Percentiles rank a stretch among this genome's conserved stretches.
Evolutionary conservation across 2,888 invertebrate genomes (phyloP).

Genomic region (Hetaerina titia): DNA sequence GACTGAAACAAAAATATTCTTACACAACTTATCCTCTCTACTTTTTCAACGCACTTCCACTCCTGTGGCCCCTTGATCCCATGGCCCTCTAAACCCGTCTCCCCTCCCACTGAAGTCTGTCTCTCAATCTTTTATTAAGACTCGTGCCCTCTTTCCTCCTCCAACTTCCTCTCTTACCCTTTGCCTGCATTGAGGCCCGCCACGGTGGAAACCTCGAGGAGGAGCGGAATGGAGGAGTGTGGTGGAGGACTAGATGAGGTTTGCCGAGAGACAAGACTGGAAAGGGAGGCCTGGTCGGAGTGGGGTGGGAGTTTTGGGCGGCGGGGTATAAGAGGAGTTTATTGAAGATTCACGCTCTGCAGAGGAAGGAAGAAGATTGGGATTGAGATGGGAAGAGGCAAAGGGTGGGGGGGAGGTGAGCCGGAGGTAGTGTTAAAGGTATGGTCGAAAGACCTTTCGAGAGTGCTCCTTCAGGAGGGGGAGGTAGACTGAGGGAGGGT

Average conservation of each 20-base stretch:
- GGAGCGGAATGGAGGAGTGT: not conserved
- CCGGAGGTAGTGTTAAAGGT: not conserved
- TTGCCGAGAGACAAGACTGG: not conserved
- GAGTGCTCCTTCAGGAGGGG: too few relatives aligned
- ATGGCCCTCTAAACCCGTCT: not conserved
- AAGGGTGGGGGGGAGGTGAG: not conserved
- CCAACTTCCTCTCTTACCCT: not conserved
- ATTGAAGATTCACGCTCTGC: slow-evolving; percentile 42
- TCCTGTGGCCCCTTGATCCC: too few relatives aligned
- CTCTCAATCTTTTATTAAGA: slow-evolving; percentile 33
- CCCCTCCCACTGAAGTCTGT: not conserved
- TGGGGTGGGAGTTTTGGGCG: not conserved
- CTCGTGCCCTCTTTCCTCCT: slow-evolving; percentile 5
- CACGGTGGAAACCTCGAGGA: not conserved
- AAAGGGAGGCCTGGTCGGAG: too few relatives aligned
- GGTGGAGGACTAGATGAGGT: not conserved
- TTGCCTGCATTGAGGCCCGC: not conserved
- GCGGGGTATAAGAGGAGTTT: slow-evolving; percentile 18
- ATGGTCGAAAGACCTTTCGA: not conserved
- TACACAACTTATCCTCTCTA: too few relatives aligned
- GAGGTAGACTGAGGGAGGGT: too few relatives aligned
- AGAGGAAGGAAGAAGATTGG: not conserved
- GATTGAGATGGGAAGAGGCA: not conserved
- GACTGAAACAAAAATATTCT: too few relatives aligned
- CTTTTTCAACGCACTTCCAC: too few relatives aligned